Conservation (phyloP, 2,888 invertebrate genomes). For the Drosophila robusta region DNA sequence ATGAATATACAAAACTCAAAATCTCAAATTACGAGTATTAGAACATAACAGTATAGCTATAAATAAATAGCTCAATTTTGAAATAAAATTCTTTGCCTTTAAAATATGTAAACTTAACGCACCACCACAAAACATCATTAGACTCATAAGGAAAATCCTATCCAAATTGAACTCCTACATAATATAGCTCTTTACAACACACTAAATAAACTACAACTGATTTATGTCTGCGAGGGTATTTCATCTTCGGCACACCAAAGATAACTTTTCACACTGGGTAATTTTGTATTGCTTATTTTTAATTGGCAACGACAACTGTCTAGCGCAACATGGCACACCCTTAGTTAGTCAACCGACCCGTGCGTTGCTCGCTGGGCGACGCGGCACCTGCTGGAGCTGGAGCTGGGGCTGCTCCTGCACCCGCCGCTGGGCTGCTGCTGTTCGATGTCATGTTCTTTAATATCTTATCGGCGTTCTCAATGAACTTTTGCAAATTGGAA, state of each 20-base stretch:
- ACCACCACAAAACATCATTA: no score
- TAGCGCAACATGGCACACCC: constrained; percentile 29
- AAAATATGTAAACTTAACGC: no score
- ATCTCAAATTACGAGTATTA: no score
- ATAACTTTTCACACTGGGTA: not conserved
- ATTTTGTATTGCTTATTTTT: not conserved
- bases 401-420: constrained; percentile 19
- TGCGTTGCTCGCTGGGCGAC: constrained; percentile 55
- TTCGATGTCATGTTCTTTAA: constrained; percentile 80
- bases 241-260: not conserved
- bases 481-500: constrained; percentile 83
- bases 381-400: constrained; percentile 24
- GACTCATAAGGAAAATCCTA: no score
- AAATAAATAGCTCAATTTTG: no score
- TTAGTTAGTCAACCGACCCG: constrained; percentile 43
- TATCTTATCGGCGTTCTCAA: constrained; percentile 84
- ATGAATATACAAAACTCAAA: no score
- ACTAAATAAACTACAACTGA: no score
- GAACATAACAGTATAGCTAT: no score
- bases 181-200: no score
- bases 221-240: not conserved
- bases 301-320: constrained; percentile 21
- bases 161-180: no score
- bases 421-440: constrained; percentile 18
- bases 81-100: no score